Evolutionary conservation across 2,888 invertebrate genomes (phyloP), one percentile per base, ranked within the genome.

Genomic region (Mellilla xanthometata): DNA sequence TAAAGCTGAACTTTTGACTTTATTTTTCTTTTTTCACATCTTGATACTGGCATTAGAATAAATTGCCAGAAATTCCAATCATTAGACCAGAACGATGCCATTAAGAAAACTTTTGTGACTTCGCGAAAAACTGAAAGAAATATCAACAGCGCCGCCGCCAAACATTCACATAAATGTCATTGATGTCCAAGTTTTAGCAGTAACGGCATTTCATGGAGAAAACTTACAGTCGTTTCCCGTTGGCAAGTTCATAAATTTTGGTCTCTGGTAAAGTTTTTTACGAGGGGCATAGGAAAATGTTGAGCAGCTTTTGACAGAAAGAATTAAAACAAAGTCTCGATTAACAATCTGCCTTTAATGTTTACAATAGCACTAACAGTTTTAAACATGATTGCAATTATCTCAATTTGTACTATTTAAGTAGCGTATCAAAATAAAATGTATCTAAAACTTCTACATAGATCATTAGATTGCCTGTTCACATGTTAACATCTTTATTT

Each of bases 161-260:
- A 23, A 46, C 41, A 56, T 49, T 41, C 45, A 44, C 47, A 55
- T 51, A 54, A 56, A 54, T 49, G 50, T 46, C 38, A 48, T 54
- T 52, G 52, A 49, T 45, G 46, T 45, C 52, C 42, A 50, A 60
- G 54, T 55, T 61, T 46, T 31, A 47, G 39, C 57, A 52, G 53
- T 57, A 53, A 53, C 47, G 52, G 54, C 49, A 51, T 54, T 52
- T 52, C 40, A 54, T 29, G 45, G 41, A 51, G 47, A 55, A 56
- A 62, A 62, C 56, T 63, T 60, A 46, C 47, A 52, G 55, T 44
- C 51, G 49, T 56, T 54, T 50, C 38, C 31, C 32, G 46, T 44
- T 45, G 52, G 44, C 43, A 57, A 54, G 53, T 50, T 46, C 52
- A 49, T 54, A 54, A 55, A 55, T 52, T 50, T 57, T 55, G 49